Evolutionary conservation across 92 coral and sea anemone species (phyloP).

Genomic region (Siderastrea siderea): DNA sequence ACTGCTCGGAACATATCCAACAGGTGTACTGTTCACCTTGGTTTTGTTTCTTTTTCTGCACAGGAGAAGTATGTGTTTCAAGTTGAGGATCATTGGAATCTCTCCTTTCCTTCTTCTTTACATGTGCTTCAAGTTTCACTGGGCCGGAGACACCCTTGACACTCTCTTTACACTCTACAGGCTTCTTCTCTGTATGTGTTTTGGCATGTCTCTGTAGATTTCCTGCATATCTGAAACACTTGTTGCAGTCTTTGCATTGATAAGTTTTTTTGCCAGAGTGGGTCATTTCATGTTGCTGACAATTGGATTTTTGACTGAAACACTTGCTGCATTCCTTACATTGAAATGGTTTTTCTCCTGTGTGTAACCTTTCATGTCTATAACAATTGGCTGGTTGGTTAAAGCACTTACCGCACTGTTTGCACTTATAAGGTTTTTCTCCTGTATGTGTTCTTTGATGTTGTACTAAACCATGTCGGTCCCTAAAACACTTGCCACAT

Average conservation of each 20-base stretch:
- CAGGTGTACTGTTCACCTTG: not conserved
- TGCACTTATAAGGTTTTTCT: not conserved
- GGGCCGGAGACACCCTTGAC: too few relatives aligned
- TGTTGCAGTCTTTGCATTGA: conserved; percentile 29
- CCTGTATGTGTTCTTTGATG: not conserved
- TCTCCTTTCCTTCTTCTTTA: not conserved
- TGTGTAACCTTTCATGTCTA: not conserved
- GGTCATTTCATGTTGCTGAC: not conserved
- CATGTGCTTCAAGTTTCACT: too few relatives aligned
- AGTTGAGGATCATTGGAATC: not conserved
- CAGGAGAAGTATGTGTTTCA: not conserved
- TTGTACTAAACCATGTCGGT: too few relatives aligned
- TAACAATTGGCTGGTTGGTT: not conserved
- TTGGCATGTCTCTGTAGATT: conserved; percentile 19
- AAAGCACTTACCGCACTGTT: not conserved
- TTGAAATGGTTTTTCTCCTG: not conserved
- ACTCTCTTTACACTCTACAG: not conserved
- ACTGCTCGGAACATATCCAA: not conserved
- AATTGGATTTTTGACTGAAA: not conserved
- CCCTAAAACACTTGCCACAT: not conserved
- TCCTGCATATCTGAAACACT: not conserved
- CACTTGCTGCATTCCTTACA: not conserved
- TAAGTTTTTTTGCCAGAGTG: conserved; percentile 8
- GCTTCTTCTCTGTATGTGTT: not conserved
- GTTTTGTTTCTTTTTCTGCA: not conserved